Conservation (phyloP, 2,113 vertebrate species). For the Eulemur macaco region DNA sequence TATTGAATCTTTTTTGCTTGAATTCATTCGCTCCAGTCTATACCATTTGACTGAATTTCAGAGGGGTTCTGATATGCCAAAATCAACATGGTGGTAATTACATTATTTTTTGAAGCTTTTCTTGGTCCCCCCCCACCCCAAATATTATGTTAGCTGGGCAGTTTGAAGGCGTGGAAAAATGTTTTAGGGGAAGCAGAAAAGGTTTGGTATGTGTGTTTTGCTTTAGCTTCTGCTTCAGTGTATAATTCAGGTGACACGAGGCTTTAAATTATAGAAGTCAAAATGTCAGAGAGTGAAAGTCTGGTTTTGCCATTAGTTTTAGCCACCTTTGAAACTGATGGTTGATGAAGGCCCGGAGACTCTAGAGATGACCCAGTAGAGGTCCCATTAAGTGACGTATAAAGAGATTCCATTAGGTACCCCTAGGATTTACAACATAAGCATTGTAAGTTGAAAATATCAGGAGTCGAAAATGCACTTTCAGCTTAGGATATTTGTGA, state of each 20-base stretch:
- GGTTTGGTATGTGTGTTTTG: not conserved
- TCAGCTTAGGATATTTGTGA: not conserved
- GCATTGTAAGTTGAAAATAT: not conserved
- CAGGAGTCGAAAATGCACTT: not conserved
- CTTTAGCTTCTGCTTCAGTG: conserved; percentile 5
- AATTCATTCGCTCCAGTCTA: not conserved
- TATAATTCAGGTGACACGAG: not conserved
- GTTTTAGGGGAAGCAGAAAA: not conserved
- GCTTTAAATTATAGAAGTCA: conserved; percentile 3
- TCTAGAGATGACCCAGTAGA: not conserved
- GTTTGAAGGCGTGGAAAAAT: not conserved
- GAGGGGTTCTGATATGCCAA: not conserved
- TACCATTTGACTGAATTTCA: not conserved
- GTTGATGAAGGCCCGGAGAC: not conserved
- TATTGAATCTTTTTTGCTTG: not conserved
- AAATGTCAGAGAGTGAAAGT: conserved; percentile 10
- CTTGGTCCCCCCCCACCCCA: not conserved
- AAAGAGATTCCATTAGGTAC: not conserved
- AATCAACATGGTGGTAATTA: not conserved
- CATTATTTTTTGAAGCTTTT: not conserved
- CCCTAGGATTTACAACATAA: not conserved
- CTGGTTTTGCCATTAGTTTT: not conserved
- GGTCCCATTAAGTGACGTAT: not conserved
- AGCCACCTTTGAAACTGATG: not conserved
- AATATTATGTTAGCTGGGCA: not conserved